Base-by-base conservation (phyloP, 2,888 invertebrate genomes). In the Plemyria rubiginata region DNA sequence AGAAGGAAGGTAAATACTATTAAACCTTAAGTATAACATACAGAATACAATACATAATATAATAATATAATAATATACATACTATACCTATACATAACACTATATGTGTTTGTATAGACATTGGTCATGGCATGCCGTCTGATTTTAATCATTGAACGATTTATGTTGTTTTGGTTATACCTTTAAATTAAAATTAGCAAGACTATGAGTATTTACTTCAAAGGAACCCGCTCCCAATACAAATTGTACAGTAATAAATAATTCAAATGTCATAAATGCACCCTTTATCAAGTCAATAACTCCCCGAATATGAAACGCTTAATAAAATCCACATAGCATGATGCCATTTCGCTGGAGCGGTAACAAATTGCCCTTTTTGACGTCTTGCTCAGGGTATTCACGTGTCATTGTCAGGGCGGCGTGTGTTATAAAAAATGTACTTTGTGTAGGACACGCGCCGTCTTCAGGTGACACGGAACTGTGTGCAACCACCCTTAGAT, bases 331-430 rank as follows among this genome's bases (percentile, higher is more conserved):
- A 83, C 80, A 81, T 82, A 71, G 80, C 82, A 82, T 84, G 68
- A 81, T 84, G 82, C 70, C 73, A 67, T 78, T 77, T 75, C 76
- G 71, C 70, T 71, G 74, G 77, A 81, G 80, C 84, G 80, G 81
- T 75, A 85, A 82, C 82, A 84, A 85, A 88, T 90, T 91, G 90
- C 83, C 88, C 91, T 90, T 90, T 91, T 91, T 85, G 89, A 89
- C 86, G 85, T 88, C 86, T 89, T 86, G 82, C 86, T 90, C 88
- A 87, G 78, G 70, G 75, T 71, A 83, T 80, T 82, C 85, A 80
- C 82, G 79, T 85, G 85, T 81, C 85, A 82, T 75, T 84, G 80
- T 77, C 87, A 83, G 82, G 36, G 55, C 48, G 41, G 64, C 67
- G 72, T 50, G 73, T 75, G 67, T 67, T 69, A 70, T 80, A 82